A percentile compares a stretch with the other conserved stretches of the same genome.
These are phyloP conservation scores for Anorthoa munda DNA, from an alignment of 2,888 invertebrate species.

Conservation along the genomic window DNA sequence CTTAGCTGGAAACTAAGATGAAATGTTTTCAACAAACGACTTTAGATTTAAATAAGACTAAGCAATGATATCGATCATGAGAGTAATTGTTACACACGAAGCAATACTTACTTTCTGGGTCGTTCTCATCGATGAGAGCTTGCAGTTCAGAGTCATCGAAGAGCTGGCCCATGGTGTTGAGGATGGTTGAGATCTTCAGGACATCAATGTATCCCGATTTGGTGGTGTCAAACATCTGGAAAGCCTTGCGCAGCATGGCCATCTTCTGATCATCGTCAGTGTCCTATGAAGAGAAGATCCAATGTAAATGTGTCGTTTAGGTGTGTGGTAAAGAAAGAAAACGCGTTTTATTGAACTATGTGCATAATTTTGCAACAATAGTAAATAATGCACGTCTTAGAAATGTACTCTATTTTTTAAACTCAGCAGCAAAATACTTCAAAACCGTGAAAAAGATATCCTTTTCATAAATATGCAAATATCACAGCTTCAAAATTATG, in stretches of 20 bases:
- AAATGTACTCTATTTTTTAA: not conserved
- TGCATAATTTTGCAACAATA: constrained; percentile 6
- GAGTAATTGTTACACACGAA: not conserved
- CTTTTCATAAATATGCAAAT: constrained; percentile 13
- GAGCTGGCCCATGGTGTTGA: constrained; percentile 98
- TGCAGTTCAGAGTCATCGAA: constrained; percentile 98
- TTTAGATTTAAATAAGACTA: constrained; percentile 1
- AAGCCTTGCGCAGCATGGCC: constrained; percentile 98
- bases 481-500: constrained; percentile 44
- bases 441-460: not conserved
- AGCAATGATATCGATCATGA: not conserved
- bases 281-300: constrained; percentile 77
- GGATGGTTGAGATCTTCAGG: constrained; percentile 96
- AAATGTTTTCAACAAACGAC: not conserved
- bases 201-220: constrained; percentile 98
- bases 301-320: constrained; percentile 13
- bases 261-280: constrained; percentile 95
- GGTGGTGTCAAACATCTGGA: constrained; percentile 99
- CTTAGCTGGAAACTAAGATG: not conserved
- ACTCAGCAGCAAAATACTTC: not conserved
- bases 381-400: not conserved
- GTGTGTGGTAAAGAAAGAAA: not conserved
- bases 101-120: constrained; percentile 93
- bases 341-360: not conserved
- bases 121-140: constrained; percentile 97